Evolutionary conservation across 2,888 invertebrate genomes (phyloP).

Genomic region (Heliconius charithonia): DNA sequence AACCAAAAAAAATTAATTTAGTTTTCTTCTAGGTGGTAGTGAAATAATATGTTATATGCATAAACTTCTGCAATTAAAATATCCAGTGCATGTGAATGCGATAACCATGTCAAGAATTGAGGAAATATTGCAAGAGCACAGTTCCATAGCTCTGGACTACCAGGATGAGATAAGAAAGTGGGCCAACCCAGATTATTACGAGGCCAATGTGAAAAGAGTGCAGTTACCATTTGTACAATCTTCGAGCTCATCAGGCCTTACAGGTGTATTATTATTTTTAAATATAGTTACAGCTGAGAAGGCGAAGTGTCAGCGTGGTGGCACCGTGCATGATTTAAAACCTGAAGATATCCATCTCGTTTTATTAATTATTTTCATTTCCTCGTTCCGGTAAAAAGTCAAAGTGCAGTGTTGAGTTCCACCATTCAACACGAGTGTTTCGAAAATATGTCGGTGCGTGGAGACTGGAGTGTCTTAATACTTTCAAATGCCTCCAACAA

Average conservation of each 20-base stretch:
- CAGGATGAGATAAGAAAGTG: conserved; percentile 90
- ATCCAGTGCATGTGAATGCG: conserved; percentile 94
- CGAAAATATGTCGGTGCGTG: not conserved
- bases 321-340: too few relatives aligned
- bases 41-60: conserved; percentile 94
- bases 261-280: conserved; percentile 66
- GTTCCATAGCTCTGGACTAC: conserved; percentile 91
- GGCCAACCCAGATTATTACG: conserved; percentile 92
- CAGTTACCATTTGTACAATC: conserved; percentile 92
- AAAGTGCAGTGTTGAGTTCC: not conserved
- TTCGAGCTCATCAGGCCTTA: conserved; percentile 85
- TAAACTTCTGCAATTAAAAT: conserved; percentile 94
- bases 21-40: conserved; percentile 84
- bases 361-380: not conserved
- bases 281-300: too few relatives aligned
- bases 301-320: too few relatives aligned
- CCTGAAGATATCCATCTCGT: too few relatives aligned
- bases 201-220: conserved; percentile 91
- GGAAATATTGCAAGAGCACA: conserved; percentile 92
- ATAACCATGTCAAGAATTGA: conserved; percentile 94
- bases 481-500: not conserved
- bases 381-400: not conserved
- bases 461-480: not conserved
- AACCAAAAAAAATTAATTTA: not conserved
- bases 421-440: not conserved